A percentile compares a stretch with the other conserved stretches of the same genome.
Evolutionary conservation across 1,140 invertebrate species (phyloP).

Genomic region (Trinorchestia longiramus): DNA sequence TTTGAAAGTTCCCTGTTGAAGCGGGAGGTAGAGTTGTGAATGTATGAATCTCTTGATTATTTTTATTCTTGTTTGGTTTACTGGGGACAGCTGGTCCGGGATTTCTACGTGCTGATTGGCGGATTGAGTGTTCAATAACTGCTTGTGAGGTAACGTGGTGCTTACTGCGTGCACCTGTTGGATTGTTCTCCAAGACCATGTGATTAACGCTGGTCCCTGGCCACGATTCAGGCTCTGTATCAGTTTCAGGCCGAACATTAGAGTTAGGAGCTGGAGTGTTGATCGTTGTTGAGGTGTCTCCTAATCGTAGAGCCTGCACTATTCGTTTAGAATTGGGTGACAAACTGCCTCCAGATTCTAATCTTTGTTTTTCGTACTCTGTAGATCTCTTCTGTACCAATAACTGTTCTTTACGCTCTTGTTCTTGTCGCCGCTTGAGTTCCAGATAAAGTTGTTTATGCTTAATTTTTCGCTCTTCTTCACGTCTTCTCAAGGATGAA

Average conservation of each 20-base stretch:
- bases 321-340: neutral
- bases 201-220: neutral
- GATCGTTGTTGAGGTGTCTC: neutral
- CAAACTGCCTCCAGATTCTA: neutral
- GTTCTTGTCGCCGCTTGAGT: neutral
- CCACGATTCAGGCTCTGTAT: neutral
- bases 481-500: neutral
- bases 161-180: conserved; percentile 1
- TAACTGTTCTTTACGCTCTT: neutral
- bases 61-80: conserved; percentile 15
- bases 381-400: neutral
- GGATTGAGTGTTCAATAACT: conserved; percentile 26
- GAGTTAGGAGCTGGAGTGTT: neutral
- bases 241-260: neutral
- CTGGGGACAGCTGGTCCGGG: neutral
- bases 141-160: conserved; percentile 18
- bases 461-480: neutral
- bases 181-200: neutral
- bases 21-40: neutral
- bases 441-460: neutral
- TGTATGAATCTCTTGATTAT: neutral
- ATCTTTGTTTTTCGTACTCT: neutral
- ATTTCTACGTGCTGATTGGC: neutral
- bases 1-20: neutral
- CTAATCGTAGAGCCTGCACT: neutral